A percentile compares a stretch with the other conserved stretches of the same genome.
phyloP scores from a whole-genome alignment of 1,140 invertebrate species.

The Atopsyche davidsoni region DNA sequence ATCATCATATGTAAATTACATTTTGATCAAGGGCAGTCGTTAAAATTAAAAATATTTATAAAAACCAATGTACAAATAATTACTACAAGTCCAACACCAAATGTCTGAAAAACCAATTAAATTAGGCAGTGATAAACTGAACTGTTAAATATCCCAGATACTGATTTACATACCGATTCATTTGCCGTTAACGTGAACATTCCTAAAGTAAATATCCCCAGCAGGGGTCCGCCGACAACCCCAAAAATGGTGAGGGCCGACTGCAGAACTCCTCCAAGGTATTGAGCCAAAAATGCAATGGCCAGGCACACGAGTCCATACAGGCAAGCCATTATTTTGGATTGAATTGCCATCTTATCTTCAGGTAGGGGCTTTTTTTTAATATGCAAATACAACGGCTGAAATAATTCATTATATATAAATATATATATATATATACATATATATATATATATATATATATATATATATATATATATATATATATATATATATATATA shows the following conservation, averaged over 20 bases:
- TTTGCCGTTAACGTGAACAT: constrained; percentile 86
- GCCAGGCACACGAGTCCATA: constrained; percentile 50
- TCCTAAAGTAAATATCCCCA: constrained; percentile 80
- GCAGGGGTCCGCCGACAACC: constrained; percentile 77
- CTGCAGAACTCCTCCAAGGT: constrained; percentile 74
- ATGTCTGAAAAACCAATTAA: too few relatives aligned
- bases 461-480: too few relatives aligned
- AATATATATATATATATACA: constrained; percentile 1
- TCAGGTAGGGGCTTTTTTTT: constrained; percentile 20
- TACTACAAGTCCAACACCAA: too few relatives aligned
- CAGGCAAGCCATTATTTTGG: constrained; percentile 40
- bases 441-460: not conserved
- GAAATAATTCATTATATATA: constrained; percentile 5
- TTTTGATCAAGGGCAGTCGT: too few relatives aligned
- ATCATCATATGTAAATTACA: too few relatives aligned
- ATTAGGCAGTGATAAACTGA: too few relatives aligned
- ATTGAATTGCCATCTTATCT: constrained; percentile 33
- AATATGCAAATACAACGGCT: constrained; percentile 20
- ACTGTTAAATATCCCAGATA: too few relatives aligned
- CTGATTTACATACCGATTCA: constrained; percentile 51
- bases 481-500: constrained; percentile 3
- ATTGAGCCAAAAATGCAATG: constrained; percentile 71
- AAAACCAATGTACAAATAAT: too few relatives aligned
- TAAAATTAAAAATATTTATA: too few relatives aligned
- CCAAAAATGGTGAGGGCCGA: constrained; percentile 83